Percentiles rank a stretch among this genome's conserved stretches.
These are phyloP conservation scores for Corythaeola cristata DNA, from an alignment of 2,113 vertebrate species.

Conservation along the genomic window DNA sequence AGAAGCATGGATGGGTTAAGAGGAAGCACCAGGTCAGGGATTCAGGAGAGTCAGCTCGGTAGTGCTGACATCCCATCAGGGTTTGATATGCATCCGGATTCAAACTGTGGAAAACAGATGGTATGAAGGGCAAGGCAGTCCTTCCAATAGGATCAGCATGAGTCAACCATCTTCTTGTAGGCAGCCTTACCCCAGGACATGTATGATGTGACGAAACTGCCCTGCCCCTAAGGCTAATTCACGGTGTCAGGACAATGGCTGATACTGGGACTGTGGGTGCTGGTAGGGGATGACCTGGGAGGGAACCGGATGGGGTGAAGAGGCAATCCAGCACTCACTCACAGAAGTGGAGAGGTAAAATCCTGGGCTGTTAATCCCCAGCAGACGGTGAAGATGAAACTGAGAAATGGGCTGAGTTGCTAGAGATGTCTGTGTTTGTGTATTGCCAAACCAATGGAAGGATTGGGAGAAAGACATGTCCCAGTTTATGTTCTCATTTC, in stretches of 20 bases:
- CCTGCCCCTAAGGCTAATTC: not conserved
- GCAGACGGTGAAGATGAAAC: not conserved
- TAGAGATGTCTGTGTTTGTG: not conserved
- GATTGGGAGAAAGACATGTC: not conserved
- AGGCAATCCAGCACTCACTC: not conserved
- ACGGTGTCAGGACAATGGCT: not conserved
- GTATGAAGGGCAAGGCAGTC: not conserved
- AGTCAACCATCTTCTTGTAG: not conserved
- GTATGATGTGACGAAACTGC: not conserved
- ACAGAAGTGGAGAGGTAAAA: not conserved
- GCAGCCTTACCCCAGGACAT: not conserved
- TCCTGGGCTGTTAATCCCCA: not conserved
- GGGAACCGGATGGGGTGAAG: not conserved
- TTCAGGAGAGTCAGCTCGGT: not conserved
- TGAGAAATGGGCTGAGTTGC: not conserved
- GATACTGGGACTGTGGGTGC: rapidly evolving
- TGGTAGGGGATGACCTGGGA: not conserved
- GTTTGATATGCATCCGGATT: not conserved
- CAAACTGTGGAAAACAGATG: not conserved
- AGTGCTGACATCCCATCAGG: not conserved
- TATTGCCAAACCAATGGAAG: not conserved
- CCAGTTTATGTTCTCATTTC: not conserved
- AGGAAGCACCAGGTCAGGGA: not conserved
- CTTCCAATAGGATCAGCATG: not conserved
- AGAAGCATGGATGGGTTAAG: not conserved